Conservation (phyloP, 2,113 vertebrate species). For the Ailurus styani region DNA sequence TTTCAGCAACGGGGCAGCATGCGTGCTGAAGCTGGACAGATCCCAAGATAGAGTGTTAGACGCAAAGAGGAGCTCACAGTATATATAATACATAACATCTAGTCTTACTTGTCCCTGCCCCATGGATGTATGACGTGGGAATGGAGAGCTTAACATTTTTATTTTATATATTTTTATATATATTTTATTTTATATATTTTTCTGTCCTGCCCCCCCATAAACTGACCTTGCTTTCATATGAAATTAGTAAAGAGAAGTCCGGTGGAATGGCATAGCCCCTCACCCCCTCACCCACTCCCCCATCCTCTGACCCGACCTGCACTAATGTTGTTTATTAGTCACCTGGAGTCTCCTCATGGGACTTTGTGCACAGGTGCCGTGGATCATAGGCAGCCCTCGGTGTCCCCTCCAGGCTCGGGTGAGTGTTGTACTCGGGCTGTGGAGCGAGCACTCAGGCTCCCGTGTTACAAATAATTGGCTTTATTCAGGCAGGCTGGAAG, state of each 20-base stretch:
- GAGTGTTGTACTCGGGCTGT: neutral
- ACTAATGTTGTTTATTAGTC: neutral
- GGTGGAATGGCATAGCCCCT: neutral
- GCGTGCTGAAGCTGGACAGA: neutral
- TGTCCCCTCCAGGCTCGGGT: neutral
- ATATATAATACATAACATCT: too few species aligned
- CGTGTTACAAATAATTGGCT: neutral
- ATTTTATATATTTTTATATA: neutral
- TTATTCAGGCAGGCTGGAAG: neutral
- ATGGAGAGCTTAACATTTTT: neutral
- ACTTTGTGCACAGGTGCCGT: neutral
- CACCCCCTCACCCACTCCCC: fast-evolving
- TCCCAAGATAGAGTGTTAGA: neutral
- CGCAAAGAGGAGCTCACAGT: neutral
- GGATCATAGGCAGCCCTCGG: neutral
- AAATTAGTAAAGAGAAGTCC: neutral
- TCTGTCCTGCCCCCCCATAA: neutral
- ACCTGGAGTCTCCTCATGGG: neutral
- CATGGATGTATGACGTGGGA: neutral
- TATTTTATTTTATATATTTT: neutral
- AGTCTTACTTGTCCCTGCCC: neutral
- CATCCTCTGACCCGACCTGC: neutral
- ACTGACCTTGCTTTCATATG: neutral
- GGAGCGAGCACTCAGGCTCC: neutral
- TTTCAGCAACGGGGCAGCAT: neutral